Evolutionary conservation across 2,797 vertebrate species (phyloP), one percentile per base, ranked within the genome.

Genomic region (Astyanax mexicanus): DNA sequence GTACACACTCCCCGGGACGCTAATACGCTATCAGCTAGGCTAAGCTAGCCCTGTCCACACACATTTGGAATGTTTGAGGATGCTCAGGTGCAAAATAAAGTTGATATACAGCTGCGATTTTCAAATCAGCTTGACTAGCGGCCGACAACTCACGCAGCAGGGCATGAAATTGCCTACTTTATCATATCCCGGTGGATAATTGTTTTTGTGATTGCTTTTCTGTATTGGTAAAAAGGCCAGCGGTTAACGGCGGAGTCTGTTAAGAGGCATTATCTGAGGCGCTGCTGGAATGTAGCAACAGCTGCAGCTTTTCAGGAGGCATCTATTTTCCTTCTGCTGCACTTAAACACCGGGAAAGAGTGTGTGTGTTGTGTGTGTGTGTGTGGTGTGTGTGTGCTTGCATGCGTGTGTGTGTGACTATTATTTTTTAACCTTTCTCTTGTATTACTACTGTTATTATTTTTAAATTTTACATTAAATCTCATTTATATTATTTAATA

Each of bases 101-200:
- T 64, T 88, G 86, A 92, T 88, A 81, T 88, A 84, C 69, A 83
- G 78, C 74, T 72, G 74, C 75, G 82, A 91, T 91, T 90, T 87
- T 78, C 81, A 84, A 81, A 71, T 86, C 82, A 73, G 80, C 84
- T 80, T 86, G 86, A 88, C 86, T 87, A 84, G 86, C 83, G 87
- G 77, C 79, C 81, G 77, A 86, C 87, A 88, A 87, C 67, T 89
- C 85, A 88, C 83, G 89, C 91, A 93, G 84, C 80, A 86, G 84
- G 86, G 81, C 91, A 90, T 93, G 90, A 93, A 93, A 93, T 93
- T 87, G 90, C 86, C 81, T 85, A 84, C 89, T 90, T 90, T 92
- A 93, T 93, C 91, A 90, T 84, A 85, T 90, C 85, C 85, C 60
- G 69, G 52, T 84, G 85, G 85, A 88, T 90, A 90, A 90, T 89